A percentile compares a stretch with the other conserved stretches of the same genome.
Evolutionary conservation across 2,113 vertebrate genomes (phyloP).

Genomic region (Benitochromis conjunctus): DNA sequence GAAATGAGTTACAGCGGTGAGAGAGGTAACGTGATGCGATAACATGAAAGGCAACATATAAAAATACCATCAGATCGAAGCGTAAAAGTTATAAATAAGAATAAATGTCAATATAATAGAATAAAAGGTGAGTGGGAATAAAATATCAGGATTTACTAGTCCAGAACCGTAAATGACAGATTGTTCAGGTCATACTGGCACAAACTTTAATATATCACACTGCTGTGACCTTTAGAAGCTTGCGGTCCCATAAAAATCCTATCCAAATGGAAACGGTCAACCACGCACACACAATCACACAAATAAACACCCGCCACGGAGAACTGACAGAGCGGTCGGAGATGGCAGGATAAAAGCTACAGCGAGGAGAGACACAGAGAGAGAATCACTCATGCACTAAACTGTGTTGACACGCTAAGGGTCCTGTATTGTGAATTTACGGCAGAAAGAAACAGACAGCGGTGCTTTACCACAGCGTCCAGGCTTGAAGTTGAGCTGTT

Average conservation of each 20-base stretch:
- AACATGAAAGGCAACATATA: not conserved
- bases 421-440: not conserved
- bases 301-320: not conserved
- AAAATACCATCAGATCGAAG: not conserved
- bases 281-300: not conserved
- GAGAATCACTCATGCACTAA: conserved; percentile 17
- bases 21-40: not conserved
- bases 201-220: conserved; percentile 6
- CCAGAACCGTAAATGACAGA: not conserved
- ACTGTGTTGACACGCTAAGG: conserved; percentile 1
- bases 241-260: conserved; percentile 18
- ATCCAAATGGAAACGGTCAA: conserved; percentile 17
- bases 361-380: not conserved
- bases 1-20: not conserved
- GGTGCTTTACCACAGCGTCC: not conserved
- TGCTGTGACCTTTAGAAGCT: conserved; percentile 40
- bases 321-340: not conserved
- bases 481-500: conserved; percentile 8
- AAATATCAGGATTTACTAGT: not conserved
- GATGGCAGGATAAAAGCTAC: not conserved
- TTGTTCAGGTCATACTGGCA: not conserved
- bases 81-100: not conserved
- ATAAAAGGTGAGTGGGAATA: not conserved
- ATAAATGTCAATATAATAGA: not conserved
- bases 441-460: not conserved